Evolutionary conservation across 1,140 invertebrate genomes (phyloP).

Genomic region (Trachymyrmex septentrionalis): DNA sequence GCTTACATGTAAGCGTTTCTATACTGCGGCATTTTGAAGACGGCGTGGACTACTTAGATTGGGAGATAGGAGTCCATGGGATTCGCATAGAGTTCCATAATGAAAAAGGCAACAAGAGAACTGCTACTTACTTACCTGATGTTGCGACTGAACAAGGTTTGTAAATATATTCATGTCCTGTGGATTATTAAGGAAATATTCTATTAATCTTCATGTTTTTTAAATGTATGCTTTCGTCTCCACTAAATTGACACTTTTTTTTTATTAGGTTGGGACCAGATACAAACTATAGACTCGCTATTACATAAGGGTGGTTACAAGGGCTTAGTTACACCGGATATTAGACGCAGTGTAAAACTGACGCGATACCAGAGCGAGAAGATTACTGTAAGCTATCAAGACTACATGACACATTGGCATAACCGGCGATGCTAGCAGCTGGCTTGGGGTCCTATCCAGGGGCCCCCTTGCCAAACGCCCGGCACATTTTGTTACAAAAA

Average conservation of each 20-base stretch:
- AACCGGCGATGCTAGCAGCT: slow-evolving; percentile 88
- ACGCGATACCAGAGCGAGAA: slow-evolving; percentile 98
- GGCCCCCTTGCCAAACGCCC: slow-evolving; percentile 72
- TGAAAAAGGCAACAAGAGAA: slow-evolving; percentile 97
- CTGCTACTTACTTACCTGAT: slow-evolving; percentile 99
- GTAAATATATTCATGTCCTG: slow-evolving; percentile 15
- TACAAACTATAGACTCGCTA: slow-evolving; percentile 99
- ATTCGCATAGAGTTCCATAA: slow-evolving; percentile 99
- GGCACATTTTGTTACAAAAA: slow-evolving; percentile 78
- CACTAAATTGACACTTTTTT: slow-evolving; percentile 10
- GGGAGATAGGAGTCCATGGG: slow-evolving; percentile 99
- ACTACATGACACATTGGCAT: slow-evolving; percentile 90
- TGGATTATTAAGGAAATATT: not conserved
- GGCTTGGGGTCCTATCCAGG: slow-evolving; percentile 77
- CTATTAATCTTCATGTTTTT: not conserved
- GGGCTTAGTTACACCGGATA: slow-evolving; percentile 94
- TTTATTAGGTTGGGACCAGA: slow-evolving; percentile 96
- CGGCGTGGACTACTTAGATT: slow-evolving; percentile 97
- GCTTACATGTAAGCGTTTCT: slow-evolving; percentile 97
- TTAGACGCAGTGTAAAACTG: slow-evolving; percentile 95
- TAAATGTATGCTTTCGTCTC: not conserved
- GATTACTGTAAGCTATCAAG: slow-evolving; percentile 93
- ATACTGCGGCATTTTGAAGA: slow-evolving; percentile 98
- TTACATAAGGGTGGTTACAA: slow-evolving; percentile 99
- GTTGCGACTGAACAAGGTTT: slow-evolving; percentile 98